Evolutionary conservation across 1,140 invertebrate genomes (phyloP), one percentile per base, ranked within the genome.

Genomic region (Rhyacophila brunnea): DNA sequence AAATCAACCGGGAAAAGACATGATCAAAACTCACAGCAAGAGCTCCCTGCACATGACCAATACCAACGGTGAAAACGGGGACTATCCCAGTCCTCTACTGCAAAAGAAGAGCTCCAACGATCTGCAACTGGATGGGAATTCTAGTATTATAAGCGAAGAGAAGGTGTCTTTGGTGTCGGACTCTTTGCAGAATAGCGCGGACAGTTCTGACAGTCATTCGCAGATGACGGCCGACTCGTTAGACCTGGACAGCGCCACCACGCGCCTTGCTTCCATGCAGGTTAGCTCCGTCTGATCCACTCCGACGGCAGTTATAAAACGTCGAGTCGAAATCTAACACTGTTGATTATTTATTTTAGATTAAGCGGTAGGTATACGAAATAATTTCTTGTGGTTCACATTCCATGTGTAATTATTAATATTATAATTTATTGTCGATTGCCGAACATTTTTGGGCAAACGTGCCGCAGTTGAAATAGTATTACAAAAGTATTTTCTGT

Each of bases 201-300:
- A 78, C 14, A 77, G 68, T 50, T 77, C 77, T 1, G 77, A 79
- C 54, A 69, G 67, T 11, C 70, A 75, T 28, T 77, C 75, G 4
- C 75, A 77, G 60, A 67, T 74, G 5, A 78, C 76, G 0, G 71
- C 69, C 0, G 77, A 78, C 53, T 77, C 77, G 0, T 60, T 78
- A 43, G 60, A 65, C 34, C 71, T 77, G 17, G 68, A 73, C 43
- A 75, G 73, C 19, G 70, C 72, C 0, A 70, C 75, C 6, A 68
- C 71, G 4, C 71, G 77, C 7, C 71, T 78, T 43, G 65, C 74
- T 23, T 72, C 74, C 9, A 79, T 79, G 77, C 77, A 79, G 74
- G 77, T 79, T 53, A 78, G 77, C 63, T 79, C 77, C 14, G 77
- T 79, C 19, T 78, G 68, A 42, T 42, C 17, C n/a, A 6, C 28